Percentiles rank a stretch among this genome's conserved stretches.
Conservation (phyloP, 1,140 invertebrate species). For the Gryon sp. region DNA sequence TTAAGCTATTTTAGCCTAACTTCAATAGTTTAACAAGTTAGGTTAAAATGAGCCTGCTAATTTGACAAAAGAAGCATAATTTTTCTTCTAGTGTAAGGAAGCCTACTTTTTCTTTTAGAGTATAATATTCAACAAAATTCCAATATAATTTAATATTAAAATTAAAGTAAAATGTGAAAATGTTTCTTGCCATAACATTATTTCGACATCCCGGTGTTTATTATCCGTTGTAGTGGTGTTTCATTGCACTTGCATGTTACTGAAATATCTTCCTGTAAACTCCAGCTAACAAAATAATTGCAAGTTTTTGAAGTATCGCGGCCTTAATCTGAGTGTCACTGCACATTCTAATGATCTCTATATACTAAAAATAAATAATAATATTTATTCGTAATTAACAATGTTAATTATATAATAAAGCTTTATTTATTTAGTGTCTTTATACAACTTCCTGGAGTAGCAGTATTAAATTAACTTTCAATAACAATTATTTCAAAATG, state of each 20-base stretch:
- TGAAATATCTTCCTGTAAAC: constrained; percentile 56
- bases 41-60: no score
- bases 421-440: no score
- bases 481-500: no score
- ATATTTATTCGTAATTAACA: constrained; percentile 47
- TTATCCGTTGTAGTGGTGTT: constrained; percentile 63
- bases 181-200: constrained; percentile 61
- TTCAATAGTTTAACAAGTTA: no score
- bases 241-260: constrained; percentile 64
- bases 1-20: no score
- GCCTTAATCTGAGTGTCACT: constrained; percentile 14
- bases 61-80: no score
- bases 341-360: constrained; percentile 6
- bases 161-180: constrained; percentile 29
- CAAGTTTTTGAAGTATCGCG: constrained; percentile 32
- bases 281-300: constrained; percentile 64
- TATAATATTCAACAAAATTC: no score
- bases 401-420: constrained; percentile 27
- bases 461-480: background rate
- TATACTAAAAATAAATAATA: constrained; percentile 22
- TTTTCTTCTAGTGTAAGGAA: no score
- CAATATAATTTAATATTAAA: no score
- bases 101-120: no score
- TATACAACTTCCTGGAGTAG: no score
- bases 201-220: constrained; percentile 64